These are phyloP conservation scores for Coenobita brevimanus DNA, from an alignment of 1,140 invertebrate species.

Conservation along the genomic window DNA sequence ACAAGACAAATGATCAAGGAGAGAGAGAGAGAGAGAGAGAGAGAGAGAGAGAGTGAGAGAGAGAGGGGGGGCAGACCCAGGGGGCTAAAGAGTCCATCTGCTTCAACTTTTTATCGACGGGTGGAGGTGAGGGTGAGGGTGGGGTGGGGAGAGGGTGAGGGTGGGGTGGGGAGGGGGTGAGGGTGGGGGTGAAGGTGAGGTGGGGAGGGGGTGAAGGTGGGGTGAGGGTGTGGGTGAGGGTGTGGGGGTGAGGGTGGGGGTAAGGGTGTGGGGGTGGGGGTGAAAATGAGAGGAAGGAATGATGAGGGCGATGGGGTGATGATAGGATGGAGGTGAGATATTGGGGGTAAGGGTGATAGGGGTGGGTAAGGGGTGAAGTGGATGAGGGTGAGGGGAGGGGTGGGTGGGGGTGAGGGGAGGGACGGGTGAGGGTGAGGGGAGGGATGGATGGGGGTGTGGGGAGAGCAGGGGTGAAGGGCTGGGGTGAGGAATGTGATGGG, in stretches of 20 bases:
- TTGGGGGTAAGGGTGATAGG: too few relatives aligned
- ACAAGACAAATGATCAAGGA: too few relatives aligned
- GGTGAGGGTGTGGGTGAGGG: not conserved
- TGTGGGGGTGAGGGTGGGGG: not conserved
- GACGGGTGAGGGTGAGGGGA: not conserved
- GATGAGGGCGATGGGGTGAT: too few relatives aligned
- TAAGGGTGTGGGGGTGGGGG: not conserved
- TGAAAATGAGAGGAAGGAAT: not conserved
- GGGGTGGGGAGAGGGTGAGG: not conserved
- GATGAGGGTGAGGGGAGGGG: not conserved
- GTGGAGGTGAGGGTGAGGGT: not conserved
- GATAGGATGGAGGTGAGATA: too few relatives aligned
- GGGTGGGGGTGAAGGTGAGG: not conserved
- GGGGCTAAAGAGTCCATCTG: not conserved
- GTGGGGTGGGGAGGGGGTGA: not conserved
- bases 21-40: too few relatives aligned
- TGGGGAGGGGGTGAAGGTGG: not conserved
- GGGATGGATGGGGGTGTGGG: not conserved
- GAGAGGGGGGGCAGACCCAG: constrained; percentile 6
- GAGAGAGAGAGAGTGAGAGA: too few relatives aligned
- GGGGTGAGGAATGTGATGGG: too few relatives aligned
- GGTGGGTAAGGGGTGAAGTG: too few relatives aligned
- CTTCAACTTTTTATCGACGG: not conserved
- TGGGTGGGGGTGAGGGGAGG: not conserved
- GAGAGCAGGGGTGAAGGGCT: too few relatives aligned